Percentiles rank a stretch among this genome's conserved stretches.
phyloP scores from a whole-genome alignment of 2,797 vertebrate species.

The Sphenodon punctatus region DNA sequence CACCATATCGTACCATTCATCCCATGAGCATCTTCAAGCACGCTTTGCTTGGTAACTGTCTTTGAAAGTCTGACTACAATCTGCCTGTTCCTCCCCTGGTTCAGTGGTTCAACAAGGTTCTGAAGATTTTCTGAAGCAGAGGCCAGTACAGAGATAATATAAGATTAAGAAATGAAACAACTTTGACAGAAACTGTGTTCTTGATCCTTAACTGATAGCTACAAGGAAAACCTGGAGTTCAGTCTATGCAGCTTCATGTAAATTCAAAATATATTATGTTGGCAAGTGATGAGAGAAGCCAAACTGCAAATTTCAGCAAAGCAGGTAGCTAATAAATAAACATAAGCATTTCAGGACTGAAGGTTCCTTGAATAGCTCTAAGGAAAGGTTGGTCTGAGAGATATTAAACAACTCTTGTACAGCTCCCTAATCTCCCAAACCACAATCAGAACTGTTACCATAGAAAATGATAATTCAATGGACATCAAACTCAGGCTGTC shows the following conservation, averaged over 20 bases:
- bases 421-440: neutral
- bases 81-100: neutral
- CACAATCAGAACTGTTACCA: neutral
- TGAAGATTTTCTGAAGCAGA: neutral
- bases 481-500: neutral
- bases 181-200: neutral
- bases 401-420: neutral
- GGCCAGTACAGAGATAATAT: neutral
- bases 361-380: neutral
- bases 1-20: neutral
- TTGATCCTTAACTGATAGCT: constrained; percentile 27
- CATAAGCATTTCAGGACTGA: neutral
- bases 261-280: neutral
- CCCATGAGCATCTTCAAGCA: neutral
- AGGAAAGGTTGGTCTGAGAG: neutral
- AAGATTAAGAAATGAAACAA: neutral
- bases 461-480: fast-evolving
- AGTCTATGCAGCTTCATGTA: neutral
- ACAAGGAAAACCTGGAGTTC: constrained; percentile 38
- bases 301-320: neutral
- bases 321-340: neutral
- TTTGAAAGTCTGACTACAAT: neutral
- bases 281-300: constrained; percentile 15
- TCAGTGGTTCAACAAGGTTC: neutral
- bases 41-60: neutral